These are phyloP conservation scores for Hexactinellida sp. DNA, from an alignment of 37 sponge, comb jelly and placozoan species.

Conservation along the genomic window DNA sequence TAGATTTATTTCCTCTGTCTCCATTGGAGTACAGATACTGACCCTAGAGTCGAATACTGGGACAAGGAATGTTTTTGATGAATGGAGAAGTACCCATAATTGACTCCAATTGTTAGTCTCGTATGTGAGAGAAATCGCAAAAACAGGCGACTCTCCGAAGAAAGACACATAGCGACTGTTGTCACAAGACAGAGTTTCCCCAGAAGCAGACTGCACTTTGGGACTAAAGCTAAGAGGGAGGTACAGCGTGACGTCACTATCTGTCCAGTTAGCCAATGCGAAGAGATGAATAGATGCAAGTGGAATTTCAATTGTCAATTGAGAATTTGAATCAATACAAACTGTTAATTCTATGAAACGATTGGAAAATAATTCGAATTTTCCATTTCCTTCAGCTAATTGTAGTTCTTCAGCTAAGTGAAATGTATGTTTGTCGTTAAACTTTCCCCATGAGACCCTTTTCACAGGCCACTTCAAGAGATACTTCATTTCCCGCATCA, in stretches of 20 bases:
- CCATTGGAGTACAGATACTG: background rate
- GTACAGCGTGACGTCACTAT: background rate
- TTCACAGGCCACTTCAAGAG: background rate
- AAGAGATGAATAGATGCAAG: background rate
- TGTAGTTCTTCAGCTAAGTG: background rate
- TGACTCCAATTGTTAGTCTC: background rate
- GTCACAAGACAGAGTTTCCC: background rate
- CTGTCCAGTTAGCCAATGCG: background rate
- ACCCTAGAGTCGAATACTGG: background rate
- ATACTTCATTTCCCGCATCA: background rate
- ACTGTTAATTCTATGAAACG: background rate
- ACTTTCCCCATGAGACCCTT: background rate
- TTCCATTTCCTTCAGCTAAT: background rate
- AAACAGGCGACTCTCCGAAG: constrained; percentile 1
- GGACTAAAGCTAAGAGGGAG: background rate
- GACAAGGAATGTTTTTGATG: background rate
- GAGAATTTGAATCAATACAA: background rate
- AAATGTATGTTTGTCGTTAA: constrained; percentile 1
- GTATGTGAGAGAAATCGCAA: background rate
- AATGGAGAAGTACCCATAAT: background rate
- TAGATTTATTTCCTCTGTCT: background rate
- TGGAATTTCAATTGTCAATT: background rate
- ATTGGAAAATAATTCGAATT: background rate
- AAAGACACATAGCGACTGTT: background rate
- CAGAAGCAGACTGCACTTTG: background rate